Base-by-base conservation (phyloP, 2,797 vertebrate species). In the Lerista edwardsae region DNA sequence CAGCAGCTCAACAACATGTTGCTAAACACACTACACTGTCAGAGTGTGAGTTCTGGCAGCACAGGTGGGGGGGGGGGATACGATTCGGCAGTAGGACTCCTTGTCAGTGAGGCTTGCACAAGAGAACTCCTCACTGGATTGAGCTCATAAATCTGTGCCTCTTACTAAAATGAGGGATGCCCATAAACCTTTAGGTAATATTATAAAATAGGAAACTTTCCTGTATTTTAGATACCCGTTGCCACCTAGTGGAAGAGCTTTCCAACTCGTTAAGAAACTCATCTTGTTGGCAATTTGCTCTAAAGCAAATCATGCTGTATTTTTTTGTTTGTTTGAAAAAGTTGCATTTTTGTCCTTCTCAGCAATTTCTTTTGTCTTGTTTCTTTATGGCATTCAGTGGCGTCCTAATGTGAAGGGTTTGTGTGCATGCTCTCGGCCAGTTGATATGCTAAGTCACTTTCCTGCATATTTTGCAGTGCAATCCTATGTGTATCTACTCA, bases 181-280 rank as follows among this genome's bases (percentile, higher is more conserved):
- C 82, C 7, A 21, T 67, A 55, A 34, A 71, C 71, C 71, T 76
- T 36, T 34, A 81, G 41, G 3, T 57, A 61, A 31, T 14, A 31
- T 86, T 92, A 69, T 79, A 75, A 14, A 75, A 62, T 4, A 14
- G 88, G 85, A 79, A 79, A 73, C 41, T 76, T 84, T 6, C 14
- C n/a, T 86, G 25, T 88, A 87, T 85, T 88, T 90, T 90, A 86
- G 85, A 59, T 36, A 90, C 83, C 85, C 91, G 82, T 93, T 91
- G 90, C 93, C 93, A 92, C 84, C 92, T 86, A 82, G 89, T 91
- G 91, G 91, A 91, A 86, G 62, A 86, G 78, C 76, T 93, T 51
- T 86, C 34, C 75, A 72, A n/a, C 59, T 84, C 21, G n/a, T 84
- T 86, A 15, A 27, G 0, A 15, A 68, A 65, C n/a, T n/a, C n/a